phyloP scores from a whole-genome alignment of 1,140 invertebrate species.

The Hyphantria cunea region DNA sequence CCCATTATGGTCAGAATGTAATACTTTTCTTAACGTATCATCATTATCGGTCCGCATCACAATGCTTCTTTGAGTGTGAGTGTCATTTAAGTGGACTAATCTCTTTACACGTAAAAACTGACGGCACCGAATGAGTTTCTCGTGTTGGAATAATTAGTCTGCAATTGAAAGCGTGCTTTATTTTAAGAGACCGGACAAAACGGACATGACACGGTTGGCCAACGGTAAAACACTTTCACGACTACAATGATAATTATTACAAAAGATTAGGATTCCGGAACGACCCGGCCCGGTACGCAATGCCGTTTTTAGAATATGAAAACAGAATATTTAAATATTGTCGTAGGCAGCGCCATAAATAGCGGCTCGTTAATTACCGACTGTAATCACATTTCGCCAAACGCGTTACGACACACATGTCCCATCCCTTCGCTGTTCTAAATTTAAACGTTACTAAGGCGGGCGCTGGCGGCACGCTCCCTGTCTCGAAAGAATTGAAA shows the following conservation, averaged over 20 bases:
- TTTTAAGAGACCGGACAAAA: conserved; percentile 74
- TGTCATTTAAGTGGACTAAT: conserved; percentile 77
- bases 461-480: conserved; percentile 68
- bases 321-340: conserved; percentile 68
- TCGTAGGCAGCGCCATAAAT: conserved; percentile 60
- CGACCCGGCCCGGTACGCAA: conserved; percentile 36
- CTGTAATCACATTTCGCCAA: conserved; percentile 81
- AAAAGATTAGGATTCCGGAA: conserved; percentile 63
- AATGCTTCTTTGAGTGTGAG: conserved; percentile 64
- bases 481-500: conserved; percentile 72
- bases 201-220: conserved; percentile 70
- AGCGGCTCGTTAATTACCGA: conserved; percentile 76
- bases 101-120: conserved; percentile 79
- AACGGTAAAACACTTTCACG: conserved; percentile 78
- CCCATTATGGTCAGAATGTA: conserved; percentile 68
- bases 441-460: conserved; percentile 78
- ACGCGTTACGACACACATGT: conserved; percentile 79
- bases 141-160: conserved; percentile 81
- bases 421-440: conserved; percentile 80
- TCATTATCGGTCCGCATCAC: conserved; percentile 71
- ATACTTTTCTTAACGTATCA: conserved; percentile 78
- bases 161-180: conserved; percentile 80
- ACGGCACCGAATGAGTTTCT: conserved; percentile 75
- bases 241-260: conserved; percentile 70
- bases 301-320: conserved; percentile 55